phyloP scores from a whole-genome alignment of 2,797 vertebrate genomes.

The Arnoldichthys spilopterus region DNA sequence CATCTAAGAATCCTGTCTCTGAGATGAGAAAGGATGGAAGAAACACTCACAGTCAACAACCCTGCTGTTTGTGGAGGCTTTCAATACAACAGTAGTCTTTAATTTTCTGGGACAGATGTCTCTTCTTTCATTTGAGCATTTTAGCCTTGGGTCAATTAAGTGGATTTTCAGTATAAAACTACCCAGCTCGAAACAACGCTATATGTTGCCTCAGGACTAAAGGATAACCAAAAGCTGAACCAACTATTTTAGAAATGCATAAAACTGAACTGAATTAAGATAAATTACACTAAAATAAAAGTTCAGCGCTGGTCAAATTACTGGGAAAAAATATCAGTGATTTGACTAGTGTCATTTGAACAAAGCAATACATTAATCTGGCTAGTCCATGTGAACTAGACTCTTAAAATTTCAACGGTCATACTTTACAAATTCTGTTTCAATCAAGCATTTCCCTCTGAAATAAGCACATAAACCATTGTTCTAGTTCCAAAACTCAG shows the following conservation, averaged over 20 bases:
- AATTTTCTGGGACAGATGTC: background rate
- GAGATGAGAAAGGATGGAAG: slow-evolving; percentile 38
- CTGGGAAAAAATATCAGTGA: background rate
- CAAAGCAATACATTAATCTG: background rate
- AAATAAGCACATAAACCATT: too few relatives aligned
- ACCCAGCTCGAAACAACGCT: background rate
- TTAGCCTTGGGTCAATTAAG: slow-evolving; percentile 4
- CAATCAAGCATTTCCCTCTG: too few relatives aligned
- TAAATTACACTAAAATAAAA: background rate
- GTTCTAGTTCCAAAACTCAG: too few relatives aligned
- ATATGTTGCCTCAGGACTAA: background rate
- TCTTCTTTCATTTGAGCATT: background rate
- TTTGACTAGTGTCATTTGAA: background rate
- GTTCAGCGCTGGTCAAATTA: background rate
- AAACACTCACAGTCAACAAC: slow-evolving; percentile 15
- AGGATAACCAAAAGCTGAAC: background rate
- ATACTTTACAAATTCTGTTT: too few relatives aligned
- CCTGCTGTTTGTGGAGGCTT: slow-evolving; percentile 31
- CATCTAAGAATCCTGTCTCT: slow-evolving; percentile 31
- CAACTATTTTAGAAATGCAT: background rate
- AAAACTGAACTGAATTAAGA: background rate
- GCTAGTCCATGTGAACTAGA: too few relatives aligned
- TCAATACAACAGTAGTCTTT: background rate
- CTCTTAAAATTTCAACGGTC: too few relatives aligned
- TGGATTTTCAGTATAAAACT: background rate